Base-by-base conservation (phyloP, 2,113 vertebrate species). In the Petromus typicus region DNA sequence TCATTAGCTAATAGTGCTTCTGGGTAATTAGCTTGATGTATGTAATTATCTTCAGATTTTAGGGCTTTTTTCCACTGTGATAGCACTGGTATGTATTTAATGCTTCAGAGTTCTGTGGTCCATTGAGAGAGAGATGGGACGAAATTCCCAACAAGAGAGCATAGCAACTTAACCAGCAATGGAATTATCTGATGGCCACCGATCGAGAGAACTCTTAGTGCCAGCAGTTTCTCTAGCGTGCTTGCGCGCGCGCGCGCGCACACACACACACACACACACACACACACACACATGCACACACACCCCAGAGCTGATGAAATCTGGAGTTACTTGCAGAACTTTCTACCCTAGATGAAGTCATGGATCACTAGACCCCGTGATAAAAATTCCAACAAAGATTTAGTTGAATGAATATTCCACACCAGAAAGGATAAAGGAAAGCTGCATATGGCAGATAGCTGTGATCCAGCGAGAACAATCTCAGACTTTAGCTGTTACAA, bases 1-100 rank as follows among this genome's bases (percentile, higher is more conserved):
- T 97, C 96, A 98, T 98, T 98, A 98, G 88, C 95, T 97, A 97
- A 96, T 94, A 97, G 93, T 96, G 88, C 95, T 97, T 97, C 96
- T 97, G 95, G 90, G 87, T 98, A 97, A 97, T 96, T 98, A 98
- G 90, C 89, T 96, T 96, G 93, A 97, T 98, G 59, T 91, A 89
- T 95, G 85, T 97, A 98, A 97, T 97, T 98, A 97, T 96, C 93
- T 88, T 97, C 86, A 95, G 90, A 96, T 97, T 97, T 96, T 93
- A 96, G 85, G 93, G 32, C 63, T 94, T 82, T 88, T 64, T 43
- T 7, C 54, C 73, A 80, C 57, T 93, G 94, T 94, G 92, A 93
- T 88, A 94, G 54, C 86, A 69, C 89, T 94, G 56, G 66, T 97
- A 85, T 64, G 34, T 92, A 69, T 93, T 95, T 95, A 94, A 90